Conservation (phyloP, 1,140 invertebrate genomes). For the Odontomachus brunneus region DNA sequence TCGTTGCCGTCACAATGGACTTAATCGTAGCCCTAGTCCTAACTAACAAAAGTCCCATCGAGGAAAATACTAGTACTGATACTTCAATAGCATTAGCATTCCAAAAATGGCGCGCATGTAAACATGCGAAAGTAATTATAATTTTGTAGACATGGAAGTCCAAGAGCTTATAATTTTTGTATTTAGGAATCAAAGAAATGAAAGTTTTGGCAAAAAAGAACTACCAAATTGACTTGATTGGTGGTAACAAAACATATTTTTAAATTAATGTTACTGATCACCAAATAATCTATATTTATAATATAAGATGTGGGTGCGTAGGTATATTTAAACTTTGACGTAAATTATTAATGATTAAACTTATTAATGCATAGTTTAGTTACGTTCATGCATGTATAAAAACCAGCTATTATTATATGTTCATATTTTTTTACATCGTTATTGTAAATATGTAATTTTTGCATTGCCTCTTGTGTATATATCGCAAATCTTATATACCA, state of each 20-base stretch:
- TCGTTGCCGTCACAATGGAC: too few relatives aligned
- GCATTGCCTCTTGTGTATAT: constrained; percentile 40
- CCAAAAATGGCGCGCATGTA: too few relatives aligned
- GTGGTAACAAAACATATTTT: constrained; percentile 14
- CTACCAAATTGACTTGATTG: constrained; percentile 7
- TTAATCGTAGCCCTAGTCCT: too few relatives aligned
- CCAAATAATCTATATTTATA: constrained; percentile 56
- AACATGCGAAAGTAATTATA: neutral
- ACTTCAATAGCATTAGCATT: too few relatives aligned
- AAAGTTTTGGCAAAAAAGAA: neutral
- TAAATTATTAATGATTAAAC: constrained; percentile 38
- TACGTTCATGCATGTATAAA: constrained; percentile 53
- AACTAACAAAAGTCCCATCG: too few relatives aligned
- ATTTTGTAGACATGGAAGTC: constrained; percentile 1
- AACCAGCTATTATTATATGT: constrained; percentile 7
- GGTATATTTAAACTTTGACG: constrained; percentile 23
- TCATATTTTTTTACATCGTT: constrained; percentile 37
- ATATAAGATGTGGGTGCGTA: neutral
- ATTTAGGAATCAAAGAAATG: too few relatives aligned
- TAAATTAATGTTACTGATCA: constrained; percentile 8
- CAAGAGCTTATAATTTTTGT: too few relatives aligned
- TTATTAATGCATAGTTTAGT: constrained; percentile 9
- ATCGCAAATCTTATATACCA: neutral
- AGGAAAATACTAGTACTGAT: too few relatives aligned
- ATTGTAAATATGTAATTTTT: constrained; percentile 41